Evolutionary conservation across 2,888 invertebrate species (phyloP), one percentile per base, ranked within the genome.

Genomic region (Melanargia galathea): DNA sequence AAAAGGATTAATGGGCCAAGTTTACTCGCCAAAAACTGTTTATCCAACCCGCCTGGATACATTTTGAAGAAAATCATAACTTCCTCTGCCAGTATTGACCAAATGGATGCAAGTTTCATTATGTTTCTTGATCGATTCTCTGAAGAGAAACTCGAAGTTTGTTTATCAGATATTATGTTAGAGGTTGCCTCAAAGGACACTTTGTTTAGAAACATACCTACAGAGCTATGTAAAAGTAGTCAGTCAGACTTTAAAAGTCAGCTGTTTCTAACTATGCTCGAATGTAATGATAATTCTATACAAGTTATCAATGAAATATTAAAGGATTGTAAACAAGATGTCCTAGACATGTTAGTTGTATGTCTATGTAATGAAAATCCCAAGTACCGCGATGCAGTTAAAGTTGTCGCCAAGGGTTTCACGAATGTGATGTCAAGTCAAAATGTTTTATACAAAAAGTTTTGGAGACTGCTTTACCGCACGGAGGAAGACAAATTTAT

Each of bases 131-230:
- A 86, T 63, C 20, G 84, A 45, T 90, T 81, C 70, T 75, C 82
- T 57, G 82, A 84, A 62, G 74, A 78, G 0, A 83, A 79, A 70
- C 70, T 91, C 54, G 84, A 86, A 61, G 69, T 69, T 1, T 84
- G 74, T 72, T 74, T 91, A 35, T 73, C 84, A 10, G 83, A 87
- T 46, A 69, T 90, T 1, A 84, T 91, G 77, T 49, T 87, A 38
- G 88, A 90, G 73, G 75, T 83, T 2, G 87, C 90, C 16, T 91
- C 90, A 0, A 84, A 83, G 67, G 79, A 87, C 22, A 84, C 82
- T 3, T 74, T 90, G 48, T 63, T 87, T 3, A 77, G 71, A 60
- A 79, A 83, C 60, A 65, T 89, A 52, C 26, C 72, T 2, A 69
- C 60, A 16, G 77, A 84, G 60, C 68, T 90, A 60, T 69, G 84